Evolutionary conservation across 1,140 invertebrate species (phyloP).

Genomic region (Drosophila virilis): DNA sequence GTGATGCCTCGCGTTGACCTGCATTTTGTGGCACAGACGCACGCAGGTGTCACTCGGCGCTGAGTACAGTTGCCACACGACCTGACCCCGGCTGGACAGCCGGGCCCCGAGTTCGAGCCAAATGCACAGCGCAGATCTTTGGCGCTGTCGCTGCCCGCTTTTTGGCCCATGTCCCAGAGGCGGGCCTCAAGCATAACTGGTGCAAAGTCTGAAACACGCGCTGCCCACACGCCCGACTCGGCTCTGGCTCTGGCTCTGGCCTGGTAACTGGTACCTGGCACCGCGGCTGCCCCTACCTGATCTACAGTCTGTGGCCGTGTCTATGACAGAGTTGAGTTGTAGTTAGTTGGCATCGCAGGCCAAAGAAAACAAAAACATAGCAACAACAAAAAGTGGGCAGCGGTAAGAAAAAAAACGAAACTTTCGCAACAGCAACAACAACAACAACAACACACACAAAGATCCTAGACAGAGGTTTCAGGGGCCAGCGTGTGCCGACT

Average conservation of each 20-base stretch:
- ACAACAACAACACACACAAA: conserved; percentile 6
- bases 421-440: conserved; percentile 31
- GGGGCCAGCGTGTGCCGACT: conserved; percentile 32
- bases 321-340: conserved; percentile 57
- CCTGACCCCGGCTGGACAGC: conserved; percentile 26
- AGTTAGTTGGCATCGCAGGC: conserved; percentile 43
- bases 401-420: conserved; percentile 17
- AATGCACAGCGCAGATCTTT: conserved; percentile 26
- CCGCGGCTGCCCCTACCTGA: not conserved
- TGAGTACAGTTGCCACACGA: conserved; percentile 49
- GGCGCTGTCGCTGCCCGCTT: conserved; percentile 25
- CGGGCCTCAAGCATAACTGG: conserved; percentile 49
- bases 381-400: not conserved
- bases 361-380: conserved; percentile 15
- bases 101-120: not conserved
- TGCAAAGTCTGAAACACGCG: conserved; percentile 49
- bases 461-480: conserved; percentile 34
- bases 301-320: not conserved
- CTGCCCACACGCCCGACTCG: conserved; percentile 51
- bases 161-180: conserved; percentile 33
- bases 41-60: conserved; percentile 39
- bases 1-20: not conserved
- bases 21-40: conserved; percentile 6
- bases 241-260: not conserved
- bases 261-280: not conserved